These are phyloP conservation scores for Candoia aspera DNA, from an alignment of 2,113 vertebrate species.

Conservation along the genomic window DNA sequence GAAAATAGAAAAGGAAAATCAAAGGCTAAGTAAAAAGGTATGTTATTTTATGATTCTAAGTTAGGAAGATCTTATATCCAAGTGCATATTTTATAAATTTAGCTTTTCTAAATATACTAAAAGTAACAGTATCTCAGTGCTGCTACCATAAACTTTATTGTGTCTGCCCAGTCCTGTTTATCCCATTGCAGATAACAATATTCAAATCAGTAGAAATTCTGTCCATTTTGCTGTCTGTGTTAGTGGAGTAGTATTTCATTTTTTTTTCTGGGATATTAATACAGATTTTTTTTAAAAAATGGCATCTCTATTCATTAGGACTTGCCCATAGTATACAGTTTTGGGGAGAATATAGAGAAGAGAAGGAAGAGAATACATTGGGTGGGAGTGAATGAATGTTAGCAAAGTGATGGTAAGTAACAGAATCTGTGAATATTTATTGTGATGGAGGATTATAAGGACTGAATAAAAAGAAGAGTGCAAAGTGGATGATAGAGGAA, in stretches of 20 bases:
- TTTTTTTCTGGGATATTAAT: background rate
- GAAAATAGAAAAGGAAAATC: conserved; percentile 90
- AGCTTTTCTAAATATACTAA: background rate
- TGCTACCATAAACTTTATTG: background rate
- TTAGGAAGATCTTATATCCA: background rate
- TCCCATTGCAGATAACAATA: background rate
- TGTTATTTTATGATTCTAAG: conserved; percentile 4
- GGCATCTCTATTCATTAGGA: background rate
- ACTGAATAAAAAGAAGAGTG: background rate
- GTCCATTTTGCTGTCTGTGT: background rate
- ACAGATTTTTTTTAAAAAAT: background rate
- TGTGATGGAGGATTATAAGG: background rate
- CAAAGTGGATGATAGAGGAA: background rate
- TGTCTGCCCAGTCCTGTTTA: background rate
- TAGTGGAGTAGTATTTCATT: background rate
- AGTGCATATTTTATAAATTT: background rate
- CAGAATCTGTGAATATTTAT: background rate
- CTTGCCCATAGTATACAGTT: background rate
- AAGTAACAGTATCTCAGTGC: background rate
- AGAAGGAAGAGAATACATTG: background rate
- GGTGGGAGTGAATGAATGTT: background rate
- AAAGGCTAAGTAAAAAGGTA: conserved; percentile 89
- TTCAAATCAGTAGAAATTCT: background rate
- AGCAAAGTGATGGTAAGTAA: background rate
- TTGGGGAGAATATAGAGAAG: background rate